Percentiles rank a stretch among this genome's conserved stretches.
These are phyloP conservation scores for Archocentrus centrarchus DNA, from an alignment of 2,113 vertebrate species.

Conservation along the genomic window DNA sequence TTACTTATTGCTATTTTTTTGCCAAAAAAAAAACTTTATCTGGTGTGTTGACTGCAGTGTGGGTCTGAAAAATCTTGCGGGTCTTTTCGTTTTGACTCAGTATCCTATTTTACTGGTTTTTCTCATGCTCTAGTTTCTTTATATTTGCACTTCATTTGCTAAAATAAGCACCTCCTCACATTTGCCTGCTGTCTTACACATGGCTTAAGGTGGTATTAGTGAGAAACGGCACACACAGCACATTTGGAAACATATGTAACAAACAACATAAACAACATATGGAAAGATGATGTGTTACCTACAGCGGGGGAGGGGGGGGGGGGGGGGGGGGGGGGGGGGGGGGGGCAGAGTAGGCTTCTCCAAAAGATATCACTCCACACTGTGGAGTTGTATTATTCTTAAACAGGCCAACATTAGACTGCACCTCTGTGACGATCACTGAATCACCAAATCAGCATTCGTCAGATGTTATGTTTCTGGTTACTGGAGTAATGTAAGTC, in stretches of 20 bases:
- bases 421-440: neutral
- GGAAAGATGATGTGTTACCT: neutral
- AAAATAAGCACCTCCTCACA: conserved; percentile 1
- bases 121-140: neutral
- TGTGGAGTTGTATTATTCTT: neutral
- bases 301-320: neutral
- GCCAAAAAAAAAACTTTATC: no score
- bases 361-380: neutral
- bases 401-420: neutral
- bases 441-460: neutral
- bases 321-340: neutral
- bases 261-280: neutral
- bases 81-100: neutral
- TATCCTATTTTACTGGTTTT: neutral
- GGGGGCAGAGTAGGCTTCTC: neutral
- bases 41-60: no score
- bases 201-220: neutral
- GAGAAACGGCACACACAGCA: neutral
- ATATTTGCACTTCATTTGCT: conserved; percentile 9
- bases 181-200: neutral
- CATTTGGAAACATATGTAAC: no score
- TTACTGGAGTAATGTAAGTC: neutral
- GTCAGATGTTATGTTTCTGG: neutral
- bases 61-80: neutral
- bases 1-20: no score